A percentile compares a stretch with the other conserved stretches of the same genome.
These are phyloP conservation scores for Cataglyphis altisquamis DNA, from an alignment of 2,888 invertebrate species.

Conservation along the genomic window DNA sequence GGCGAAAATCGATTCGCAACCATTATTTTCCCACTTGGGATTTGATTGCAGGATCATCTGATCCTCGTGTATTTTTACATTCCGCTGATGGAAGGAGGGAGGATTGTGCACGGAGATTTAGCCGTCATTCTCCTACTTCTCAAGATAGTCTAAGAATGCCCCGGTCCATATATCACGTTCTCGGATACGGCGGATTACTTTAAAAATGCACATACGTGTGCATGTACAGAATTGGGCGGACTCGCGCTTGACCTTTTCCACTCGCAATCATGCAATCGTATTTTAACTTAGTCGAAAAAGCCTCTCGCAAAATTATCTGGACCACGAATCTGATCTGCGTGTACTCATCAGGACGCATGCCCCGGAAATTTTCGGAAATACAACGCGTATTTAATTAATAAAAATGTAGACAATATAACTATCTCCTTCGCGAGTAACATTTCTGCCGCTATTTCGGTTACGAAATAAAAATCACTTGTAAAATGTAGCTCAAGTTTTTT, in stretches of 20 bases:
- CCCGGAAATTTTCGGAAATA: neutral
- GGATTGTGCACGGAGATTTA: conserved; percentile 13
- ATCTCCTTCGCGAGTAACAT: neutral
- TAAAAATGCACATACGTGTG: conserved; percentile 34
- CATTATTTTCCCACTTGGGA: conserved; percentile 28
- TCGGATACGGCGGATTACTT: conserved; percentile 27
- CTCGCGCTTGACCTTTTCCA: conserved; percentile 39
- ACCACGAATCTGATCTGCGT: neutral
- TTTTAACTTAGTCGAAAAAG: conserved; percentile 4
- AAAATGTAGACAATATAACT: neutral
- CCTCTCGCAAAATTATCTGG: neutral
- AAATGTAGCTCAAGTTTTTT: neutral
- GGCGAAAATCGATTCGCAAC: conserved; percentile 49
- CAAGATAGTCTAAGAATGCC: conserved; percentile 25
- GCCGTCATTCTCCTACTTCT: neutral
- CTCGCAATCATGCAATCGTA: neutral
- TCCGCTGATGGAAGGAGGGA: neutral
- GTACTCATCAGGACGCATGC: neutral
- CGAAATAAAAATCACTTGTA: neutral
- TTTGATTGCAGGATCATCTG: conserved; percentile 17
- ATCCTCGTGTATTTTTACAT: conserved; percentile 30
- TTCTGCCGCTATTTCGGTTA: neutral
- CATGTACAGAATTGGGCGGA: neutral
- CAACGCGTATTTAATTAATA: neutral
- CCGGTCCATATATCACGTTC: conserved; percentile 36